Percentiles rank a stretch among this genome's conserved stretches.
These are phyloP conservation scores for Leptopilina clavipes DNA, from an alignment of 1,140 invertebrate species.

Conservation along the genomic window DNA sequence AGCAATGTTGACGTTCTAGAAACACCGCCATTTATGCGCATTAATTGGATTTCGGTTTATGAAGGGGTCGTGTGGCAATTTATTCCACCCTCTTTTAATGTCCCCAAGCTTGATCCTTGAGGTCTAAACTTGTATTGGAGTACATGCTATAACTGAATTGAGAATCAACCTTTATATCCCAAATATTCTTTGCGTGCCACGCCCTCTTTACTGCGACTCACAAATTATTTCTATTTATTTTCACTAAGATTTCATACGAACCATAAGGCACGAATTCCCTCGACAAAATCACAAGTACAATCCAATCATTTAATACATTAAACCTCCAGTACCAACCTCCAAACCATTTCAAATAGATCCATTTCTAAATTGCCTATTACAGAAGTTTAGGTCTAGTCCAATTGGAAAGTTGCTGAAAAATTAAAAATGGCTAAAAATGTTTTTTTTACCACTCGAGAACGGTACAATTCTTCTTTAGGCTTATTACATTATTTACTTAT, in stretches of 20 bases:
- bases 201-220: neutral
- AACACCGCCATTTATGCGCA: conserved; percentile 20
- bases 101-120: conserved; percentile 17
- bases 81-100: conserved; percentile 24
- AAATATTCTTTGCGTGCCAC: conserved; percentile 3
- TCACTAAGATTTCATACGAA: neutral
- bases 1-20: conserved; percentile 18
- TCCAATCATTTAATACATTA: too few relatives aligned
- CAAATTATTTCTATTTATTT: conserved; percentile 2
- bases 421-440: too few relatives aligned
- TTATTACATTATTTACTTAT: too few relatives aligned
- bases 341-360: too few relatives aligned
- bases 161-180: conserved; percentile 6
- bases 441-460: too few relatives aligned
- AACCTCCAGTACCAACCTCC: too few relatives aligned
- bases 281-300: too few relatives aligned
- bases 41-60: conserved; percentile 20
- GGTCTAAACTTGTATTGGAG: conserved; percentile 1
- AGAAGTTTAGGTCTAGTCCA: too few relatives aligned
- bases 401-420: too few relatives aligned
- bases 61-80: conserved; percentile 7
- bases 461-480: too few relatives aligned
- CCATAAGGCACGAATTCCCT: neutral
- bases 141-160: neutral
- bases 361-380: too few relatives aligned